phyloP scores from a whole-genome alignment of 2,797 vertebrate species.

The Pempheris klunzingeri region DNA sequence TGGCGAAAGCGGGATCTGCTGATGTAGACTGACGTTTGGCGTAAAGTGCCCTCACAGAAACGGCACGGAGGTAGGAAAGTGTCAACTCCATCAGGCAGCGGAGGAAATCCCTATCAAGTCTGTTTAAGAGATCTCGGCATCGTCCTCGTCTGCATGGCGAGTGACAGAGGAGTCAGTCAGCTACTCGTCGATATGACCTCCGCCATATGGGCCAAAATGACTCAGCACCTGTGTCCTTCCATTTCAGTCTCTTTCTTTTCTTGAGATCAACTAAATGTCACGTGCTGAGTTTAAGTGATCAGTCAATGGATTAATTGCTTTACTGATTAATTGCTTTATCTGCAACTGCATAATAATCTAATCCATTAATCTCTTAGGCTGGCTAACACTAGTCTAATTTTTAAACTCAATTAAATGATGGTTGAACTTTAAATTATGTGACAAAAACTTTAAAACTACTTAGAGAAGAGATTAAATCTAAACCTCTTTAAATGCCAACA shows the following conservation, averaged over 20 bases:
- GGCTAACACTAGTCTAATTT: too few relatives aligned
- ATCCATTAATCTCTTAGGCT: too few relatives aligned
- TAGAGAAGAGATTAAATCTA: too few relatives aligned
- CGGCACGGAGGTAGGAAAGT: slow-evolving; percentile 65
- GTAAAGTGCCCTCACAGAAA: slow-evolving; percentile 69
- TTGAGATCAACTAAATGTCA: background rate
- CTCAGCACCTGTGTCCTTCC: slow-evolving; percentile 60
- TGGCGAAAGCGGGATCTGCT: slow-evolving; percentile 42
- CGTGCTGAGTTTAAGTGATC: background rate
- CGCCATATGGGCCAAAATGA: slow-evolving; percentile 47
- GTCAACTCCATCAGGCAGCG: slow-evolving; percentile 73
- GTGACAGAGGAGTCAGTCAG: slow-evolving; percentile 59
- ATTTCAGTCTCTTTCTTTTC: slow-evolving; percentile 11
- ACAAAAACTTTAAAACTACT: too few relatives aligned
- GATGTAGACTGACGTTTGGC: slow-evolving; percentile 75
- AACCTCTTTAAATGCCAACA: too few relatives aligned
- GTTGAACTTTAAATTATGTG: too few relatives aligned
- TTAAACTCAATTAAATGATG: too few relatives aligned
- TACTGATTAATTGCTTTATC: background rate
- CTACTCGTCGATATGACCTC: slow-evolving; percentile 40
- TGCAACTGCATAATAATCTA: too few relatives aligned
- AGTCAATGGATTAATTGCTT: background rate
- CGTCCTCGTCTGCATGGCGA: slow-evolving; percentile 45
- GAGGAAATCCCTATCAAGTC: slow-evolving; percentile 75
- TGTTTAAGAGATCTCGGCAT: slow-evolving; percentile 58